Conservation (phyloP, 2,797 vertebrate genomes). For the Sorex maritimensis region DNA sequence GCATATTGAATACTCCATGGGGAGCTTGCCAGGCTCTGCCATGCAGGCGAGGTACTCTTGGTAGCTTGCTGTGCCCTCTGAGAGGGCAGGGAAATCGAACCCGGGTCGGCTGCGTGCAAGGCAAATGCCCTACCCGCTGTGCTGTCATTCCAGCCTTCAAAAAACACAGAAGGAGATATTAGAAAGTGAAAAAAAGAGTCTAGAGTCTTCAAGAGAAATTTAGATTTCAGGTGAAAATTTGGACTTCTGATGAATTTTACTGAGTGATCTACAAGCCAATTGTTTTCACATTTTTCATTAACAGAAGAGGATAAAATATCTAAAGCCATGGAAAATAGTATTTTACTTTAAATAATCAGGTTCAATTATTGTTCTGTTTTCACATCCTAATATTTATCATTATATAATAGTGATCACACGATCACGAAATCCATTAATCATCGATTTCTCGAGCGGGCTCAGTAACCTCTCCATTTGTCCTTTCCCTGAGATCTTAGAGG, state of each 20-base stretch:
- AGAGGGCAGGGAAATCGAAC: too few relatives aligned
- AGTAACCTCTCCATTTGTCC: too few relatives aligned
- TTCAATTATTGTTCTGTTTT: constrained; percentile 22
- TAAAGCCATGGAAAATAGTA: constrained; percentile 27
- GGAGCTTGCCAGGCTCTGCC: too few relatives aligned
- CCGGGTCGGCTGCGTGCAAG: too few relatives aligned
- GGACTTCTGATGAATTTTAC: constrained; percentile 46
- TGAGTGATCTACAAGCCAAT: neutral
- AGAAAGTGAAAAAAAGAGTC: neutral
- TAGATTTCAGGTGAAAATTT: neutral
- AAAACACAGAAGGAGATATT: neutral
- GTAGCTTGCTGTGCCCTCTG: too few relatives aligned
- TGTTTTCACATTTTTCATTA: neutral
- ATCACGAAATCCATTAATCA: too few relatives aligned
- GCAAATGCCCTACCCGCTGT: too few relatives aligned
- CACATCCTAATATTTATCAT: constrained; percentile 43
- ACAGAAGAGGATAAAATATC: neutral
- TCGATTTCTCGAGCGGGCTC: too few relatives aligned
- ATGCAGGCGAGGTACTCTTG: too few relatives aligned
- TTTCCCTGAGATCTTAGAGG: too few relatives aligned
- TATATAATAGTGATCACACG: too few relatives aligned
- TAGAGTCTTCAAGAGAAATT: neutral
- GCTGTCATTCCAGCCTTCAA: neutral
- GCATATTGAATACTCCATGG: too few relatives aligned
- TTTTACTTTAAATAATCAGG: neutral